These are phyloP conservation scores for Drosophila neonasuta DNA, from an alignment of 2,888 invertebrate species.

Conservation along the genomic window DNA sequence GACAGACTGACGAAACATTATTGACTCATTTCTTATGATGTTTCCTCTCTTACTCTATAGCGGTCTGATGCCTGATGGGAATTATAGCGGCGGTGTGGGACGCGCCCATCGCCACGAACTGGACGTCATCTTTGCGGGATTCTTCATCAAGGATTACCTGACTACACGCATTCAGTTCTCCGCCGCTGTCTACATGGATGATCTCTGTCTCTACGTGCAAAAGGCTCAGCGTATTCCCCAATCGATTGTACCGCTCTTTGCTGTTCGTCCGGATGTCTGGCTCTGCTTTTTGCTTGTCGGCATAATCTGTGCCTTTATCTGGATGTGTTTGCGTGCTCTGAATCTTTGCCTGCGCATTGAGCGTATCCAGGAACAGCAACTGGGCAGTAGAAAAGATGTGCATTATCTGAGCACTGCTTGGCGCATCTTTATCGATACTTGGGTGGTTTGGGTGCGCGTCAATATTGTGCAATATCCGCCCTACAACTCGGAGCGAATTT, in stretches of 20 bases:
- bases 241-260: conserved; percentile 81
- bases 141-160: conserved; percentile 82
- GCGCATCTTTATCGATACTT: conserved; percentile 78
- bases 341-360: conserved; percentile 62
- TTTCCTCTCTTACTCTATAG: conserved; percentile 36
- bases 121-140: conserved; percentile 81
- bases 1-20: too few relatives aligned
- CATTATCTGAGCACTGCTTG: conserved; percentile 42
- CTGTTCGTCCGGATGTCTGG: conserved; percentile 80
- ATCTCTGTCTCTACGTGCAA: conserved; percentile 81
- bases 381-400: too few relatives aligned
- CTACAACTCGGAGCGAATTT: conserved; percentile 80
- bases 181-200: conserved; percentile 80
- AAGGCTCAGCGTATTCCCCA: conserved; percentile 81
- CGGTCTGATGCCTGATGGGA: conserved; percentile 77
- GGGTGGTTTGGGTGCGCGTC: conserved; percentile 80
- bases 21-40: background rate
- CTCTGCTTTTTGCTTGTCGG: conserved; percentile 75
- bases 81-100: conserved; percentile 80
- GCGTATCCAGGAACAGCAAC: conserved; percentile 13
- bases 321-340: conserved; percentile 71
- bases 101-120: conserved; percentile 76
- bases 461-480: conserved; percentile 78
- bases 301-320: conserved; percentile 67
- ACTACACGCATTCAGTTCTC: conserved; percentile 80